These are phyloP conservation scores for Diaphora mendica DNA, from an alignment of 2,888 invertebrate genomes.

Conservation along the genomic window DNA sequence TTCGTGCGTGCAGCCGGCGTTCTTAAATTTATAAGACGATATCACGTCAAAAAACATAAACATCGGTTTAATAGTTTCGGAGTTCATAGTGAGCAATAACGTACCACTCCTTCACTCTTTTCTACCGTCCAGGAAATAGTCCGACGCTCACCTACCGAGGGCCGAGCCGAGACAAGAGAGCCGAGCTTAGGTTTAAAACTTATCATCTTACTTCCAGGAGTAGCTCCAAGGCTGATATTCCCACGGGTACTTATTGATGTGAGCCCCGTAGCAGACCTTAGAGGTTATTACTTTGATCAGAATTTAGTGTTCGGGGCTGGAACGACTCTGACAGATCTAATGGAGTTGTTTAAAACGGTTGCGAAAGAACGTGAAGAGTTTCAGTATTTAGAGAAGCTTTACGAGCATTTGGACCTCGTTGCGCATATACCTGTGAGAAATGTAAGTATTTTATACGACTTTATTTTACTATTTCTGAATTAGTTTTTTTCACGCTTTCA, in stretches of 20 bases:
- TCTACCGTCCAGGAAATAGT: too few species aligned
- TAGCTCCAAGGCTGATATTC: conserved; percentile 71
- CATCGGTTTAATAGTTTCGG: too few species aligned
- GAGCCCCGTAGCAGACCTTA: conserved; percentile 86
- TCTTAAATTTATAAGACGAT: too few species aligned
- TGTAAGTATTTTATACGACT: conserved; percentile 74
- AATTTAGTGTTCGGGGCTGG: conserved; percentile 88
- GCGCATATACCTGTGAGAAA: conserved; percentile 92
- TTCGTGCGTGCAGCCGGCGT: too few species aligned
- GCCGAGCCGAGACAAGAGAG: too few species aligned
- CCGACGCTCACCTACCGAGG: too few species aligned
- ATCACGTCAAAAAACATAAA: too few species aligned
- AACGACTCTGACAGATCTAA: conserved; percentile 84
- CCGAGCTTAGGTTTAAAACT: too few species aligned
- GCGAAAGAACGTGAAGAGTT: conserved; percentile 76
- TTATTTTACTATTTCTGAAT: background rate
- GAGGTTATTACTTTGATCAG: conserved; percentile 69
- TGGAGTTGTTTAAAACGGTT: conserved; percentile 78
- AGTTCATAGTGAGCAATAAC: too few species aligned
- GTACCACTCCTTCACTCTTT: too few species aligned
- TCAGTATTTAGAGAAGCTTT: conserved; percentile 86
- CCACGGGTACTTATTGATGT: conserved; percentile 88
- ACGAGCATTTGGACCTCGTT: conserved; percentile 89
- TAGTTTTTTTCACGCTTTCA: rapidly evolving
- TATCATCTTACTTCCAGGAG: conserved; percentile 62